Conservation (phyloP, 2,113 vertebrate species). For the Etia nguti region DNA sequence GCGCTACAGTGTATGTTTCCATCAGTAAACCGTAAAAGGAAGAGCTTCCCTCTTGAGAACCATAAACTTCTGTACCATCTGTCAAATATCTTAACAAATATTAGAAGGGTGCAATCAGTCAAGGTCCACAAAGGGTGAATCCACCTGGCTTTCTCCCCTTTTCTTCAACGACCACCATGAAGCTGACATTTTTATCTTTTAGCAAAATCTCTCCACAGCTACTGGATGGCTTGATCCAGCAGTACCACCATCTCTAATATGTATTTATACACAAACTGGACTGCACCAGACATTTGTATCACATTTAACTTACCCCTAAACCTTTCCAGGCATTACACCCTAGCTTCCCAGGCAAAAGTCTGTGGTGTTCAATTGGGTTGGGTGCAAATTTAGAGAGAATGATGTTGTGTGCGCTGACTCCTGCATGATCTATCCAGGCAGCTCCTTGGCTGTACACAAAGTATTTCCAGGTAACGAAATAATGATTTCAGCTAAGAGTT, state of each 20-base stretch:
- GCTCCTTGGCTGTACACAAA: not conserved
- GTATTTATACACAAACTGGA: not conserved
- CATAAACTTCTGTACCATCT: not conserved
- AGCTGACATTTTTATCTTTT: not conserved
- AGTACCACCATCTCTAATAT: not conserved
- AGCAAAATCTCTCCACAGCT: not conserved
- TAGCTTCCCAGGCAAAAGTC: not conserved
- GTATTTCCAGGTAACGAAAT: not conserved
- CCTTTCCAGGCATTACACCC: fast-evolving
- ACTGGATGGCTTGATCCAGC: not conserved
- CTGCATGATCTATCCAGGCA: not conserved
- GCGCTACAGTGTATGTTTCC: not conserved
- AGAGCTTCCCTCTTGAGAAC: not conserved
- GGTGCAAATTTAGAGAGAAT: not conserved
- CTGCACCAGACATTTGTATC: not conserved
- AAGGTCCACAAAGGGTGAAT: not conserved
- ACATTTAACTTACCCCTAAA: not conserved
- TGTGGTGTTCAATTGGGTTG: not conserved
- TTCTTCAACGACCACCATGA: not conserved
- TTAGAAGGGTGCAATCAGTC: not conserved
- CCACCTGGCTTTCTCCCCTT: not conserved
- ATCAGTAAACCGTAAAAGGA: not conserved
- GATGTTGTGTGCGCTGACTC: not conserved
- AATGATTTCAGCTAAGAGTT: not conserved
- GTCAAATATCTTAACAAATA: not conserved